Evolutionary conservation across 2,797 vertebrate genomes (phyloP).

Genomic region (Smutsia gigantea): DNA sequence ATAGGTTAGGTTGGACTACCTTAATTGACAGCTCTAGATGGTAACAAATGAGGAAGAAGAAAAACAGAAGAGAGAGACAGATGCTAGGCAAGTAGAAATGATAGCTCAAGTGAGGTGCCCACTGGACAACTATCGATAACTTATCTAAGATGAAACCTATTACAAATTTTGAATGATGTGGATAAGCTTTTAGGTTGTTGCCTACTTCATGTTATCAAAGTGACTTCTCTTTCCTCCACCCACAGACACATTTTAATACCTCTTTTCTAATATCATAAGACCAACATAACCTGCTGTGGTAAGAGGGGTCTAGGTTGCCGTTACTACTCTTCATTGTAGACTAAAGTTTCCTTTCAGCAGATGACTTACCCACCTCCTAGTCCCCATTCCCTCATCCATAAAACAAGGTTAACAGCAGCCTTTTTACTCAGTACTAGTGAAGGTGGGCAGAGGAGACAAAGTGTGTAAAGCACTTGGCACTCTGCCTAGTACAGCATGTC

Average conservation of each 20-base stretch:
- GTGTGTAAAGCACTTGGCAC: neutral
- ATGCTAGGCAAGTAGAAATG: neutral
- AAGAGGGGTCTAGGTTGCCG: neutral
- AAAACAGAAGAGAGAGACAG: neutral
- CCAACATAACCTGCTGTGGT: neutral
- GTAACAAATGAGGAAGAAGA: neutral
- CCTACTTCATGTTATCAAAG: neutral
- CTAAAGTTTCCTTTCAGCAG: neutral
- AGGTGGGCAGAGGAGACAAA: neutral
- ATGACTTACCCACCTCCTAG: neutral
- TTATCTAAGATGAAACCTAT: neutral
- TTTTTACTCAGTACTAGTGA: neutral
- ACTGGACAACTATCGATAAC: neutral
- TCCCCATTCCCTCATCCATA: neutral
- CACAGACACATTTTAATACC: neutral
- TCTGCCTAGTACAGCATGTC: neutral
- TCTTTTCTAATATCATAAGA: neutral
- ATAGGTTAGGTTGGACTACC: neutral
- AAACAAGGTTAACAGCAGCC: neutral
- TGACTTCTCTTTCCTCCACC: neutral
- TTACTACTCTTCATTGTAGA: neutral
- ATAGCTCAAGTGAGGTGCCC: neutral
- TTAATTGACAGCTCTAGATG: neutral
- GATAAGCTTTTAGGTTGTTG: neutral
- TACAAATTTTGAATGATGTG: neutral